Conservation (phyloP, 2,797 vertebrate species). For the Mormyrops attenuatus region DNA sequence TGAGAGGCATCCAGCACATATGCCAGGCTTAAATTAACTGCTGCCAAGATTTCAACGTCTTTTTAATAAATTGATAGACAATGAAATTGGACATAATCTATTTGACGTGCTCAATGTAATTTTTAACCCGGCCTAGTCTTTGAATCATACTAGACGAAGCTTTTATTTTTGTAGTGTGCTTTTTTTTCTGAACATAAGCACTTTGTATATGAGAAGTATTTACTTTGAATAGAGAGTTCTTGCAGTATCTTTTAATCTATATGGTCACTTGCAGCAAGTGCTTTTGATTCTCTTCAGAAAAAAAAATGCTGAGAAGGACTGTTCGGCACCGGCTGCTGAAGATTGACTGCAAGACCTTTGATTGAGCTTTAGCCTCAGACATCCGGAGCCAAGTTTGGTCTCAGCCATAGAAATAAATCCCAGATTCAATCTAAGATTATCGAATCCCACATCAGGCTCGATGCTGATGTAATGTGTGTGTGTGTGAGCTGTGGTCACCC, state of each 20-base stretch:
- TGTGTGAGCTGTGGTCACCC: not conserved
- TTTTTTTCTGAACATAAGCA: not conserved
- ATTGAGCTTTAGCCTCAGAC: not conserved
- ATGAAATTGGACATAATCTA: not conserved
- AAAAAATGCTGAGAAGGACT: not conserved
- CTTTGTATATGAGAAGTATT: not conserved
- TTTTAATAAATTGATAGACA: not conserved
- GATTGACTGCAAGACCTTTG: not conserved
- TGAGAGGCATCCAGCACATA: not conserved
- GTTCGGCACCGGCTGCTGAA: not conserved
- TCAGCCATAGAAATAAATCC: constrained; percentile 5
- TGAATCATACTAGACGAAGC: not conserved
- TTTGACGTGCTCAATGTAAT: not conserved
- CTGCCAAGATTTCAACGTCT: not conserved
- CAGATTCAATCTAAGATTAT: constrained; percentile 13
- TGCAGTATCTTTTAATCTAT: not conserved
- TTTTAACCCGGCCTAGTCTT: not conserved
- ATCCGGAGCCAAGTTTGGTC: not conserved
- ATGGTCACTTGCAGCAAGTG: not conserved
- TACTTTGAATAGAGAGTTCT: not conserved
- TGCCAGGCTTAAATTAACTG: not conserved
- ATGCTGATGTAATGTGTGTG: not conserved
- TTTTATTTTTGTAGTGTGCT: not conserved
- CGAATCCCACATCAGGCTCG: not conserved
- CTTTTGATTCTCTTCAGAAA: not conserved